These are phyloP conservation scores for Drosophila busckii DNA, from an alignment of 1,140 invertebrate genomes.

Conservation along the genomic window DNA sequence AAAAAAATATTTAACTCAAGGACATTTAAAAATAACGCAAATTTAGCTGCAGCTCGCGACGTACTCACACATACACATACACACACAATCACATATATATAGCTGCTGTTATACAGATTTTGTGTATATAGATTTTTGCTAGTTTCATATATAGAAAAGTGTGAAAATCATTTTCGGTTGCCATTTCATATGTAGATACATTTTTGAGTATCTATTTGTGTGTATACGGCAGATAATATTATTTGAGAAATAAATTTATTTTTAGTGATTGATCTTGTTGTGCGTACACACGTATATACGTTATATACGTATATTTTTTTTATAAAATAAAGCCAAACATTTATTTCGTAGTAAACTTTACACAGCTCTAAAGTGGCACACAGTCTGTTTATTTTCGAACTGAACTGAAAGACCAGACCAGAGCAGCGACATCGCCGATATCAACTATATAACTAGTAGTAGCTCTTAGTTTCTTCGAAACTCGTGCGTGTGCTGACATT, in stretches of 20 bases:
- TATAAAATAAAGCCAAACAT: conserved; percentile 38
- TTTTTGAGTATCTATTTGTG: conserved; percentile 2
- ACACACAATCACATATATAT: not conserved
- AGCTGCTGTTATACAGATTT: conserved; percentile 4
- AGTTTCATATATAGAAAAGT: conserved; percentile 37
- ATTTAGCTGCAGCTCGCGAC: conserved; percentile 55
- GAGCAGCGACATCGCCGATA: conserved; percentile 18
- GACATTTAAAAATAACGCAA: conserved; percentile 78
- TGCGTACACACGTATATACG: conserved; percentile 9
- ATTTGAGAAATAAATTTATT: conserved; percentile 54
- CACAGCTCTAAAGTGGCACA: conserved; percentile 67
- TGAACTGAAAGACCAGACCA: conserved; percentile 56
- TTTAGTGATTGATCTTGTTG: conserved; percentile 76
- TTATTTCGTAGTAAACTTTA: conserved; percentile 52
- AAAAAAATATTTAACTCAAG: conserved; percentile 67
- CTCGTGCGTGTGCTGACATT: conserved; percentile 42
- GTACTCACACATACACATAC: conserved; percentile 13
- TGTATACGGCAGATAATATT: conserved; percentile 24
- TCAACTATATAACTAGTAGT: conserved; percentile 18
- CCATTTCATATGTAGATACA: conserved; percentile 19
- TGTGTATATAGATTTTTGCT: conserved; percentile 35
- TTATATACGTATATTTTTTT: conserved; percentile 8
- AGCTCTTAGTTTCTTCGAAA: conserved; percentile 12
- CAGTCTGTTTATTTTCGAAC: conserved; percentile 75
- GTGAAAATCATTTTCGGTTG: conserved; percentile 29